Evolutionary conservation across 35 echinoderm and acorn worm species (phyloP).

Genomic region (Lytechinus pictus): DNA sequence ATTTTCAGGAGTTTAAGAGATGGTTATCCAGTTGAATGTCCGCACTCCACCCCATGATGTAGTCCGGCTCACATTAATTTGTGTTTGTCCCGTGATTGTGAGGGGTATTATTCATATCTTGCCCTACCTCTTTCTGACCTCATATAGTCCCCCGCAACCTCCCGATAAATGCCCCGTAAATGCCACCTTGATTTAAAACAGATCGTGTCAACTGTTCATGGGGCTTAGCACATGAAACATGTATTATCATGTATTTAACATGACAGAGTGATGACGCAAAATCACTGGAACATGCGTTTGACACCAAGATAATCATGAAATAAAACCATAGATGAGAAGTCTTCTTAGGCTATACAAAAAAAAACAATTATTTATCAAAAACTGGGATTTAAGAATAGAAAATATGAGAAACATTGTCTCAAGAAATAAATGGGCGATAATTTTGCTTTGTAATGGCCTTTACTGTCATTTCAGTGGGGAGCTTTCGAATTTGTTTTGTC

Average conservation of each 20-base stretch:
- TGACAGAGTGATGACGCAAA: neutral
- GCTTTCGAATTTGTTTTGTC: neutral
- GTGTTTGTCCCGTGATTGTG: neutral
- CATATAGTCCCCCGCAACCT: neutral
- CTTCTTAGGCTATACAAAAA: neutral
- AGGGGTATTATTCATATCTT: neutral
- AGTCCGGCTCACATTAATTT: neutral
- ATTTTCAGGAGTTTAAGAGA: neutral
- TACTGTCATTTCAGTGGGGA: neutral
- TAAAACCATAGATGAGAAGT: neutral
- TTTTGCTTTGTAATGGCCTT: neutral
- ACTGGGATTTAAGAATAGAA: neutral
- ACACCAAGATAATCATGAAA: neutral
- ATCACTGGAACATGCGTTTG: neutral
- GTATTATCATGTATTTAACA: neutral
- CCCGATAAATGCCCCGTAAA: neutral
- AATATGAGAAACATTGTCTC: neutral
- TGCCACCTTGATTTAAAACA: constrained; percentile 11
- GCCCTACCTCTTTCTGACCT: neutral
- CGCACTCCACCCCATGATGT: neutral
- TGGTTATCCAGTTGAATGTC: constrained; percentile 18
- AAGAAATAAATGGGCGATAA: neutral
- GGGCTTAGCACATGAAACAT: neutral
- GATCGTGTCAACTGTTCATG: neutral
- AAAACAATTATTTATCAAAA: neutral